These are phyloP conservation scores for Brachionus rubens DNA, from an alignment of 1,140 invertebrate genomes.

Conservation along the genomic window DNA sequence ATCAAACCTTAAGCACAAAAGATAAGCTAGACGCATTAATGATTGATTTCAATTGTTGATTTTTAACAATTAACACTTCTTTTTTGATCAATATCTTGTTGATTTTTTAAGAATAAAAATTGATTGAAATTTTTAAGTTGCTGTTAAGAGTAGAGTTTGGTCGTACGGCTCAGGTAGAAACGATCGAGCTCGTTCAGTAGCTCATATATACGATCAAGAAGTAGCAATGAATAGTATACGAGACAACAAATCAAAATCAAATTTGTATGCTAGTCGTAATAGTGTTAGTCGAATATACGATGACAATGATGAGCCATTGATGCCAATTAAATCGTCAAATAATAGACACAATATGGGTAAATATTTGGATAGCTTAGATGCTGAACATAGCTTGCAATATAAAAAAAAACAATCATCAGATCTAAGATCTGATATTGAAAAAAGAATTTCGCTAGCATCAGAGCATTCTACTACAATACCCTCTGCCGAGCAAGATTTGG, in stretches of 20 bases:
- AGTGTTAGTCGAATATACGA: constrained; percentile 25
- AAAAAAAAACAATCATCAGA: constrained; percentile 23
- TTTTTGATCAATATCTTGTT: too few species aligned
- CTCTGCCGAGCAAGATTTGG: constrained; percentile 12
- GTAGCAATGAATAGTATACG: constrained; percentile 8
- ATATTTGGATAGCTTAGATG: not conserved
- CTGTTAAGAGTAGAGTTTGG: constrained; percentile 24
- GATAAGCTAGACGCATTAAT: too few species aligned
- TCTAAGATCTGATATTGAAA: constrained; percentile 13
- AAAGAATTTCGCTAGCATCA: not conserved
- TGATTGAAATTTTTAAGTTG: not conserved
- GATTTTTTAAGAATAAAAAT: too few species aligned
- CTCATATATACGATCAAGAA: constrained; percentile 40
- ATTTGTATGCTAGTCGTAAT: constrained; percentile 32
- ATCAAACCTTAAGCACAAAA: not conserved
- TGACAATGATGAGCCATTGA: not conserved
- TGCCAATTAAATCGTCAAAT: not conserved
- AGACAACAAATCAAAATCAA: constrained; percentile 32
- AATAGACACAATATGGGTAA: not conserved
- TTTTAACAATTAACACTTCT: too few species aligned
- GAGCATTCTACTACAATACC: constrained; percentile 21
- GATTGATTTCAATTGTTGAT: too few species aligned
- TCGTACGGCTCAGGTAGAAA: constrained; percentile 33
- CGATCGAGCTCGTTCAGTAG: constrained; percentile 27
- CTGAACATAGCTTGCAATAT: constrained; percentile 13